Base-by-base conservation (phyloP, 2,797 vertebrate genomes). In the Brachyalestes nurse region DNA sequence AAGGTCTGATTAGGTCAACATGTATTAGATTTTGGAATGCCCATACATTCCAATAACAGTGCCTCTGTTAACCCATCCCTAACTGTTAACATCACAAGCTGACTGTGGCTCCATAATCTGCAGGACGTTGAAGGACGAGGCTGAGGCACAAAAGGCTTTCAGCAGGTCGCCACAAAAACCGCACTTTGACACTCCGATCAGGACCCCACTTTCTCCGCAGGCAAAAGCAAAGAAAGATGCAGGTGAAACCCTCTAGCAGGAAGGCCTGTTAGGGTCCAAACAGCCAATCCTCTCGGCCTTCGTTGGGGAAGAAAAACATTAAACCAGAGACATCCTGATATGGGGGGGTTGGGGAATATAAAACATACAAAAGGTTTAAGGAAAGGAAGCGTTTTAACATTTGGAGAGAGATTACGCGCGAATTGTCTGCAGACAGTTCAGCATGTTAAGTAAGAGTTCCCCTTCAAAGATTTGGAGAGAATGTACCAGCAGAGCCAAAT, bases 161-260 rank as follows among this genome's bases (percentile, higher is more conserved):
- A 82, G 66, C 13, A 0, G 42, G 77, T 78, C 78, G 55, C 85
- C 80, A 86, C 75, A 55, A 82, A 83, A 82, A 87, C 81, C 70
- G 13, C 80, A 77, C 53, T 77, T 84, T 80, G 72, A 84, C 55
- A 45, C 67, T 82, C 67, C 42, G 62, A 77, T 66, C 83, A 45
- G 74, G 75, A 83, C 83, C 76, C 77, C 12, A 40, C 51, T 72
- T 78, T 75, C 64, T 66, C 70, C 67, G 72, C 82, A 77, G 74
- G 84, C 75, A 75, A 87, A 89, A 87, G 82, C 85, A 89, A 89
- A 90, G 83, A 86, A 78, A 81, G 85, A 78, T 86, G 85, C 87
- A 89, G 88, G 85, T 89, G 86, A 88, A 79, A 55, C 75, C 72
- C 78, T 72, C 69, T 38, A 73, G 80, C 83, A 87, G 81, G 78